Evolutionary conservation across 2,888 invertebrate species (phyloP), one percentile per base, ranked within the genome.

Genomic region (Dasypogon diadema): DNA sequence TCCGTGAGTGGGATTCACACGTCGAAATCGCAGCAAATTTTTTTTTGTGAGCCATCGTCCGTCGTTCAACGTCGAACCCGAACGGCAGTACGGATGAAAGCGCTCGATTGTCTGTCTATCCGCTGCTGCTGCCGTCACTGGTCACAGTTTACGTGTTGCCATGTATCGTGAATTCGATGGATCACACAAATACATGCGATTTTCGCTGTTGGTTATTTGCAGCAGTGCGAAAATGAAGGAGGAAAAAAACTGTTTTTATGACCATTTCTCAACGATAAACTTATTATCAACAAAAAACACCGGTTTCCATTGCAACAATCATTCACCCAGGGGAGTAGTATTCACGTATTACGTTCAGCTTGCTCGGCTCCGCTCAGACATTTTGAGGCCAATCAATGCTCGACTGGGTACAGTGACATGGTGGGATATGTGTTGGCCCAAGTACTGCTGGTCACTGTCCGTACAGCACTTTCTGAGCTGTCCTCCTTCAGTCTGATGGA

Each of bases 371-470:
- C 30, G 34, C 54, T 26, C 54, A 70, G 70, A 70, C 70, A 54
- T 70, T 70, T 70, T 70, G 54, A 70, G 70, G 54, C 70, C 70
- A 54, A 70, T 70, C 70, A 70, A 70, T 70, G 70, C 70, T 16
- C 16, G 70, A 48, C 70, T 70, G 70, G 70, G 70, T 70, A 54
- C 70, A 70, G 30, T 70, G 37, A 65, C 48, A 46, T 48, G 42
- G 46, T 22, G 26, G 56, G 16, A 37, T 22, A 24, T 46, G 48
- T 24, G 48, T n/a, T 46, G 65, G 65, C 65, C 65, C 22, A 3
- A 10, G 65, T 12, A 4, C 56, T 65, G 21, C 56, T 65, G 21
- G 65, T 65, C 65, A 65, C 46, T 22, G 46, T 65, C 65, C 22
- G 24, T 42, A 4, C 46, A 18, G 42, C 42, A 46, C 8, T 42